Percentiles rank a stretch among this genome's conserved stretches.
Evolutionary conservation across 1,140 invertebrate species (phyloP).

Genomic region (Drosophila santomea): DNA sequence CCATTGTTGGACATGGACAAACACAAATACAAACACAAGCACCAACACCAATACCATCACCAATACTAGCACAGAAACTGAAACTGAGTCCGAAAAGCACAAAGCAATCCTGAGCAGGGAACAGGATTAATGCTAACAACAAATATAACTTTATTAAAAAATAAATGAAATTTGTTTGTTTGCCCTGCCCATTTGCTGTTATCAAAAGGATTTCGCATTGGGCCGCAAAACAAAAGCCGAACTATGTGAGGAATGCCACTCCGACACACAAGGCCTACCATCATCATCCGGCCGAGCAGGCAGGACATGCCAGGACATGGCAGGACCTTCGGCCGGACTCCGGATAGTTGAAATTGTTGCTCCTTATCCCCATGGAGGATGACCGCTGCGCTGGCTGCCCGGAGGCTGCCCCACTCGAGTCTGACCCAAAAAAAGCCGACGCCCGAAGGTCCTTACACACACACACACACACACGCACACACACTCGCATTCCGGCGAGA

Average conservation of each 20-base stretch:
- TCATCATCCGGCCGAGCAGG: too few species aligned
- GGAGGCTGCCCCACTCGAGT: constrained; percentile 16
- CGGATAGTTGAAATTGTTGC: constrained; percentile 70
- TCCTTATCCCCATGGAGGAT: neutral
- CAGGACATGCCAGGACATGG: too few species aligned
- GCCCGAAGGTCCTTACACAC: neutral
- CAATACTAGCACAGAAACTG: too few species aligned
- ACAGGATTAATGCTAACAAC: constrained; percentile 74
- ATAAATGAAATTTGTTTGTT: constrained; percentile 77
- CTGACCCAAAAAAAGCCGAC: constrained; percentile 33
- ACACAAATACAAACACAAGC: constrained; percentile 46
- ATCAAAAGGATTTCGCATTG: constrained; percentile 57
- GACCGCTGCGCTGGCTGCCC: too few species aligned
- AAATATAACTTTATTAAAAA: constrained; percentile 84
- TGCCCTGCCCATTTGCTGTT: constrained; percentile 34
- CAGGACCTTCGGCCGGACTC: constrained; percentile 20
- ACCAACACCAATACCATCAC: neutral
- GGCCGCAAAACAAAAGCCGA: constrained; percentile 60
- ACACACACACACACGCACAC: neutral
- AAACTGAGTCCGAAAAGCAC: neutral
- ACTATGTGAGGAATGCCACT: constrained; percentile 69
- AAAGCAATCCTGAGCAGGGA: constrained; percentile 3
- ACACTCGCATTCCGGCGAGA: constrained; percentile 10
- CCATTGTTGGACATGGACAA: constrained; percentile 75
- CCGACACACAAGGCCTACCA: constrained; percentile 43